Conservation (phyloP, 1,140 invertebrate genomes). For the Homarus americanus region DNA sequence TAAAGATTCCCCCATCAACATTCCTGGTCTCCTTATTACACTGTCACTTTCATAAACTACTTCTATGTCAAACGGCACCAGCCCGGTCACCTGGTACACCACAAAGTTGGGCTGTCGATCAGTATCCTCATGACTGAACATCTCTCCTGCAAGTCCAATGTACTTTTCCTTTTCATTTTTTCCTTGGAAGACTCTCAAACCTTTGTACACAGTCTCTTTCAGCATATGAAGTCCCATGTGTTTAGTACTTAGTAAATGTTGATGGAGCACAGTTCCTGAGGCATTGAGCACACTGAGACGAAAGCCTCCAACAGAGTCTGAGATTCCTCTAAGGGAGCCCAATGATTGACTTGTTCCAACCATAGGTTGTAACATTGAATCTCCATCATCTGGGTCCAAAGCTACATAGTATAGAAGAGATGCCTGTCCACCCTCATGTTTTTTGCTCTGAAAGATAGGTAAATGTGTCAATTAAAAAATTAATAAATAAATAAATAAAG, state of each 20-base stretch:
- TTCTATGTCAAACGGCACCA: conserved; percentile 90
- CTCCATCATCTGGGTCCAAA: conserved; percentile 77
- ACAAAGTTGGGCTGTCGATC: conserved; percentile 86
- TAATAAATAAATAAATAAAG: too few relatives aligned
- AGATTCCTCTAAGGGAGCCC: conserved; percentile 87
- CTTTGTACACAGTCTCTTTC: conserved; percentile 86
- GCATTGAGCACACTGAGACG: conserved; percentile 79
- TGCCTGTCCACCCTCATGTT: conserved; percentile 74
- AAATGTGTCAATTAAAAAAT: too few relatives aligned
- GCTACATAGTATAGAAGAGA: conserved; percentile 81
- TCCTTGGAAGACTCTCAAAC: conserved; percentile 78
- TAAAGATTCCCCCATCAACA: conserved; percentile 82
- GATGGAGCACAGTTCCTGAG: conserved; percentile 82
- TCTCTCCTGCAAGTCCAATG: conserved; percentile 78
- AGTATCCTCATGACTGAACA: conserved; percentile 76
- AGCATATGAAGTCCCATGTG: conserved; percentile 86
- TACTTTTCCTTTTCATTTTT: conserved; percentile 77
- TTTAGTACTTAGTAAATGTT: conserved; percentile 86
- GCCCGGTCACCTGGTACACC: conserved; percentile 88
- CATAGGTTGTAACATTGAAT: conserved; percentile 75
- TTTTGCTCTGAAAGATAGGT: conserved; percentile 44
- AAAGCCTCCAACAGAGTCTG: conserved; percentile 89
- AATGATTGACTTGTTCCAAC: conserved; percentile 80
- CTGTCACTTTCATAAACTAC: conserved; percentile 89
- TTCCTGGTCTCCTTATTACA: conserved; percentile 76